Base-by-base conservation (phyloP, 2,888 invertebrate species). In the Plagodis dolabraria region DNA sequence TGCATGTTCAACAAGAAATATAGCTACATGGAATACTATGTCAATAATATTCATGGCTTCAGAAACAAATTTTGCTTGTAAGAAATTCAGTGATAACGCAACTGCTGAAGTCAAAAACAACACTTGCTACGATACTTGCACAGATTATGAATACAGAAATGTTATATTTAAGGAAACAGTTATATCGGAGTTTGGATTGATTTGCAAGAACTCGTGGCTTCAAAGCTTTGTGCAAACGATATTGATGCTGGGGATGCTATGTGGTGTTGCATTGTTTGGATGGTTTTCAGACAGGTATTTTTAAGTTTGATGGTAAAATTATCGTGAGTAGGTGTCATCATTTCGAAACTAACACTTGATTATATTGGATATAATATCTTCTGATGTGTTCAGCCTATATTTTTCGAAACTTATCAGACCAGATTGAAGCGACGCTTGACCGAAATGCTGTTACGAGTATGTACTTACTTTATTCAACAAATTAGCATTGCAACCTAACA, bases 201-300 rank as follows among this genome's bases (percentile, higher is more conserved):
- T 86, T 33, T 87, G 87, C 53, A 72, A 79, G 0, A 76, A 66
- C 34, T 68, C 70, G 0, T 87, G 88, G 87, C 53, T 87, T 33
- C 77, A 79, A 0, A 84, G 80, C 60, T 80, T 87, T 34, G 69
- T 76, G 0, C 87, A 87, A 62, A 77, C 78, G 2, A 62, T 79
- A 5, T 49, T 83, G 54, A 85, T 86, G 85, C 72, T 85, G 44
- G 87, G 85, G 0, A 47, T 85, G 8, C 58, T 85, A 22, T 8
- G 79, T 6, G 87, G 87, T 0, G 73, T 79, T 11, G 70, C 71
- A n/a, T 4, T 75, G 2, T 79, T 82, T 63, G 86, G 87, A 34
- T 87, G 86, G 87, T 57, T 83, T 47, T 86, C 87, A 44, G 87
- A 87, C 62, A 83, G 83, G 87, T 86, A 64, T 58, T 22, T 22